Percentiles rank a stretch among this genome's conserved stretches.
These are phyloP conservation scores for Halcyon badia DNA, from an alignment of 2,797 vertebrate genomes.

Conservation along the genomic window DNA sequence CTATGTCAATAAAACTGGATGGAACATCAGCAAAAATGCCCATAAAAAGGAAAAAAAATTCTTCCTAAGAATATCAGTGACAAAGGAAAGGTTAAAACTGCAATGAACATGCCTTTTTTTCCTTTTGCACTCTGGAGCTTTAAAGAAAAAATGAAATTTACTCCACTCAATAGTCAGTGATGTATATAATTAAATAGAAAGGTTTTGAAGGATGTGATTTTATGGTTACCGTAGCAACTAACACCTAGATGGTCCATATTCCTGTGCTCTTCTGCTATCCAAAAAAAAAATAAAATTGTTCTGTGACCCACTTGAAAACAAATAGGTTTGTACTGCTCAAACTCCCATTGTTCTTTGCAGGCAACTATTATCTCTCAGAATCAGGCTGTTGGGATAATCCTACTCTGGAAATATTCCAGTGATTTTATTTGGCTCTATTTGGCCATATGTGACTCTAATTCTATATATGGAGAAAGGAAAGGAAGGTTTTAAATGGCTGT, in stretches of 20 bases:
- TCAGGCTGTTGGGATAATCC: background rate
- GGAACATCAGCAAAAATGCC: background rate
- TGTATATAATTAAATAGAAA: slow-evolving; percentile 60
- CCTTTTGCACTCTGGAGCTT: background rate
- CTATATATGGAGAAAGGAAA: background rate
- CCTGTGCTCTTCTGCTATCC: background rate
- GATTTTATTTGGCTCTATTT: background rate
- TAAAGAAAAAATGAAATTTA: slow-evolving; percentile 21
- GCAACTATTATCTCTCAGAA: background rate
- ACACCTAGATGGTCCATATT: slow-evolving; percentile 18
- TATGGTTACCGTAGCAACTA: slow-evolving; percentile 45
- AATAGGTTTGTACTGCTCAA: background rate
- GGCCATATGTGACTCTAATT: background rate
- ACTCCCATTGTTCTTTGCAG: background rate
- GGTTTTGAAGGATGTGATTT: slow-evolving; percentile 32
- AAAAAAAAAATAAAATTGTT: background rate
- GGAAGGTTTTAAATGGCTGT: background rate
- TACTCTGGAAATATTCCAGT: background rate
- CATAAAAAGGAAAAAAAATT: background rate
- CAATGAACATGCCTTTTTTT: background rate
- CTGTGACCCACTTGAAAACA: slow-evolving; percentile 22
- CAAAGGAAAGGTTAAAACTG: slow-evolving; percentile 4
- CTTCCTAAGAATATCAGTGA: background rate
- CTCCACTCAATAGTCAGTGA: background rate
- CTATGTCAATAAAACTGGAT: slow-evolving; percentile 21